A percentile compares a stretch with the other conserved stretches of the same genome.
Conservation (phyloP, 2,113 vertebrate genomes). For the Chaetops frenatus region DNA sequence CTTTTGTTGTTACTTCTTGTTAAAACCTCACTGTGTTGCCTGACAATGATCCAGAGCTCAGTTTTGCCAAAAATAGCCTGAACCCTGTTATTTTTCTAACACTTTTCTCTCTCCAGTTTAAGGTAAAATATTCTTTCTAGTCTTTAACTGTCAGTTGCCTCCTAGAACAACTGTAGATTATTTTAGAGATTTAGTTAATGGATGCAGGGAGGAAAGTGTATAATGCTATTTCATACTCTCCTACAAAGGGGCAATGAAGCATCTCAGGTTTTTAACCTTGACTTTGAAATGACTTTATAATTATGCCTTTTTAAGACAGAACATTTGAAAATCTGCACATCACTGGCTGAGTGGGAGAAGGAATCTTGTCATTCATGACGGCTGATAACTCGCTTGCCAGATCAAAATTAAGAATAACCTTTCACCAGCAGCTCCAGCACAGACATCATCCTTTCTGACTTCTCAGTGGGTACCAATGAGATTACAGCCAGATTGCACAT, state of each 20-base stretch:
- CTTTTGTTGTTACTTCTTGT: background rate
- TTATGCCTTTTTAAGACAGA: background rate
- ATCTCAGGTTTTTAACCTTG: background rate
- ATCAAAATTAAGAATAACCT: constrained; percentile 50
- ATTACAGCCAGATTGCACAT: constrained; percentile 21
- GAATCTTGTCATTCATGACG: constrained; percentile 10
- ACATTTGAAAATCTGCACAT: background rate
- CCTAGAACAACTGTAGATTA: background rate
- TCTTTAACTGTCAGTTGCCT: background rate
- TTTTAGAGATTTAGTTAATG: background rate
- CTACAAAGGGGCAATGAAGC: background rate
- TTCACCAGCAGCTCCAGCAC: constrained; percentile 19
- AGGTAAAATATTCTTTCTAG: background rate
- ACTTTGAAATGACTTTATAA: constrained; percentile 5
- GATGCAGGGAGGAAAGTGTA: background rate
- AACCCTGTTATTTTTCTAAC: background rate
- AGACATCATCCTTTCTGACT: constrained; percentile 13
- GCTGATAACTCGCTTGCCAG: constrained; percentile 5
- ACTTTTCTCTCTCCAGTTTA: background rate
- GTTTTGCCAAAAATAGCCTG: background rate
- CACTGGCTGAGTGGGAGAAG: constrained; percentile 25
- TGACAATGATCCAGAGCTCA: background rate
- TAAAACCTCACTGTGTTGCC: background rate
- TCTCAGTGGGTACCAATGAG: constrained; percentile 4
- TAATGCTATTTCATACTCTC: background rate